These are phyloP conservation scores for Nomada flava DNA, from an alignment of 2,888 invertebrate species.

Conservation along the genomic window DNA sequence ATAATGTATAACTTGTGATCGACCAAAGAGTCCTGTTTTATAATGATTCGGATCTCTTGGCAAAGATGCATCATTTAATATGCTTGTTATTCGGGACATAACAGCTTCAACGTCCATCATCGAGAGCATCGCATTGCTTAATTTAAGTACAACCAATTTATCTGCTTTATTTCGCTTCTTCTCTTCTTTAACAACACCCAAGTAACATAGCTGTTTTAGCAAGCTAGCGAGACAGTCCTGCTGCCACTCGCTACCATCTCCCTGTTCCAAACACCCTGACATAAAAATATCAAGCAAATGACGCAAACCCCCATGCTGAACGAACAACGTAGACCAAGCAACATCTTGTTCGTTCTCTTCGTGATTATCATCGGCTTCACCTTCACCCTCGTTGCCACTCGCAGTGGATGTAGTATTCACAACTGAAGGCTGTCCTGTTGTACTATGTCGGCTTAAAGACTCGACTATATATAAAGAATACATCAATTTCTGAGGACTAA, in stretches of 20 bases:
- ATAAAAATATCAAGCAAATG: conserved; percentile 96
- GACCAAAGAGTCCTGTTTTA: conserved; percentile 96
- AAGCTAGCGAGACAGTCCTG: conserved; percentile 96
- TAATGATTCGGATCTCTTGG: conserved; percentile 93
- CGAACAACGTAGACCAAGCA: conserved; percentile 91
- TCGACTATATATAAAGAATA: conserved; percentile 97
- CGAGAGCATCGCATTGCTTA: conserved; percentile 91
- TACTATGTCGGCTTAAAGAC: conserved; percentile 86
- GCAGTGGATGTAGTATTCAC: conserved; percentile 61
- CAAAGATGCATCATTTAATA: conserved; percentile 93
- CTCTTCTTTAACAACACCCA: conserved; percentile 89
- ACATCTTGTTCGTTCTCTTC: conserved; percentile 77
- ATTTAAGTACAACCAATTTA: conserved; percentile 88
- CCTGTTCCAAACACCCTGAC: conserved; percentile 90
- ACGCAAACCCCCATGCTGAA: conserved; percentile 94
- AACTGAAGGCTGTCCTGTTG: conserved; percentile 63
- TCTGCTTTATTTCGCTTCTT: conserved; percentile 86
- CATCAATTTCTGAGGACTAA: conserved; percentile 97
- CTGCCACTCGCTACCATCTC: conserved; percentile 95
- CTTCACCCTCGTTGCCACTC: conserved; percentile 71
- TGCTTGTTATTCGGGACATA: conserved; percentile 93
- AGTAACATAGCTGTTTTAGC: conserved; percentile 93
- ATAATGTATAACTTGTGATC: conserved; percentile 95
- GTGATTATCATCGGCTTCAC: conserved; percentile 69
- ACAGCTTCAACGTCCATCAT: conserved; percentile 94